Evolutionary conservation across 2,888 invertebrate genomes (phyloP), one percentile per base, ranked within the genome.

Genomic region (Chrysodeixis includens): DNA sequence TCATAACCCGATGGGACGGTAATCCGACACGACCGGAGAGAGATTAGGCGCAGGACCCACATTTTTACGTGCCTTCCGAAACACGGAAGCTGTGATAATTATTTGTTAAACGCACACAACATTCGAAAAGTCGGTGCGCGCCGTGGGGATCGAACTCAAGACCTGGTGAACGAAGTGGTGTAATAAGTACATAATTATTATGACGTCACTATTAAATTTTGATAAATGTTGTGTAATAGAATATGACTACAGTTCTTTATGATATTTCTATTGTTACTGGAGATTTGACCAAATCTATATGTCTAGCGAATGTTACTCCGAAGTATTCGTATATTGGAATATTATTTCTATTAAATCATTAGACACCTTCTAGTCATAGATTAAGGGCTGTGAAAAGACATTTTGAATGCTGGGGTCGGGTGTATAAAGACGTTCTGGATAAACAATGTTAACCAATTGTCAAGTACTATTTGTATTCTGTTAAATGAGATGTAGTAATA

Each of bases 301-400:
- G 66, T 65, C 64, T 67, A 76, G 64, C 53, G 57, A 40, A 62
- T 65, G 56, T 66, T 62, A 53, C 26, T 46, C 59, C 46, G 52
- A 54, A 46, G 40, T 75, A 56, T 68, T 68, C 59, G 58, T 63
- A 65, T 55, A 66, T 30, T 20, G 16, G 73, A 58, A n/a, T 70
- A 64, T 69, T 72, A 62, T 69, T 70, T 74, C 56, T 76, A 71
- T 32, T 72, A 56, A 75, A 74, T 59, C 56, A 71, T 78, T 88
- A 89, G 86, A 90, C 88, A 83, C 81, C 82, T 83, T 91, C 93
- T 94, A 94, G 94, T 93, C 93, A 91, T 91, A 92, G 89, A 84
- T 75, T 88, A 88, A 91, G 89, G 92, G 92, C 91, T 93, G 92
- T 92, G 92, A 93, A 93, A 93, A 92, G 92, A 91, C 89, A 91